Evolutionary conservation across 2,113 vertebrate genomes (phyloP).

Genomic region (Strigops habroptila): DNA sequence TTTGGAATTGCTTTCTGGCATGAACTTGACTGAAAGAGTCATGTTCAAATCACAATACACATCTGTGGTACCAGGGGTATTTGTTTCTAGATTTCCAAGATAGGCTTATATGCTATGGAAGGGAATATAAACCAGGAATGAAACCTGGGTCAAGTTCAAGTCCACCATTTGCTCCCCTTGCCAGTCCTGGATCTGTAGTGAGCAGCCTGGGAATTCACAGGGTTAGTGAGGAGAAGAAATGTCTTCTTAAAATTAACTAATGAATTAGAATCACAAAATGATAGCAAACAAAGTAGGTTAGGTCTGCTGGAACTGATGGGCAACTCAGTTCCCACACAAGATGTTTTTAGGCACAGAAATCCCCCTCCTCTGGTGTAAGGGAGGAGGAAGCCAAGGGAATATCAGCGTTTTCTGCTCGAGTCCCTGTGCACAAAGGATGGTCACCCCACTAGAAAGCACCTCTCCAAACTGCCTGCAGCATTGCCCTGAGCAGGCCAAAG

Average conservation of each 20-base stretch:
- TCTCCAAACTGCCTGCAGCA: neutral
- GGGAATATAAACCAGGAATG: neutral
- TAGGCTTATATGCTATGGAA: neutral
- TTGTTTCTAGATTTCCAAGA: neutral
- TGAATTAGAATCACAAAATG: neutral
- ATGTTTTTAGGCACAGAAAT: neutral
- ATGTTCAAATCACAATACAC: neutral
- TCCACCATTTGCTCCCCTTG: neutral
- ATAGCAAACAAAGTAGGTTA: neutral
- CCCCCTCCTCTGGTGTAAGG: neutral
- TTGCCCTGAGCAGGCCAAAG: neutral
- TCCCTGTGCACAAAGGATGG: neutral
- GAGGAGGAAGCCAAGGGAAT: neutral
- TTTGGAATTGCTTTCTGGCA: neutral
- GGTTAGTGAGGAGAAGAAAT: neutral
- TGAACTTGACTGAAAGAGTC: neutral
- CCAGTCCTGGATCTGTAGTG: neutral
- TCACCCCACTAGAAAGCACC: neutral
- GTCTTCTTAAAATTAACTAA: neutral
- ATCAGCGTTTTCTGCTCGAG: neutral
- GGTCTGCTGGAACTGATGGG: neutral
- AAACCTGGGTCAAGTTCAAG: conserved; percentile 23
- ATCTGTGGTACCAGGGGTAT: neutral
- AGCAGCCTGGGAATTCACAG: neutral
- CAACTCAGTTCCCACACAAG: neutral